Evolutionary conservation across 1,140 invertebrate species (phyloP).

Genomic region (Hylyphantes graminicola): DNA sequence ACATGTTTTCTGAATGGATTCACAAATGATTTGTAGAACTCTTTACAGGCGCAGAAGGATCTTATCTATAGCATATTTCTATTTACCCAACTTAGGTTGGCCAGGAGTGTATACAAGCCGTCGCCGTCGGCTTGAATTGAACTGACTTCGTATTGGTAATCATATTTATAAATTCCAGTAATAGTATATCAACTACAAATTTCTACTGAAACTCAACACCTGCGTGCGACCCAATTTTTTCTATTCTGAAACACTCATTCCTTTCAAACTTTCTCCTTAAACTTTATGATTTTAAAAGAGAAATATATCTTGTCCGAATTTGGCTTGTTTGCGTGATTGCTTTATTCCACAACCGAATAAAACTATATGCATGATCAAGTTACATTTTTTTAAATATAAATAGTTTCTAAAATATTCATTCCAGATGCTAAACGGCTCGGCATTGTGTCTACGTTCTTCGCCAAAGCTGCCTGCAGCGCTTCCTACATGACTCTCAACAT

Average conservation of each 20-base stretch:
- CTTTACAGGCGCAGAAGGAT: too few species aligned
- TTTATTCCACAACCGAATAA: background rate
- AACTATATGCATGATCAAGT: background rate
- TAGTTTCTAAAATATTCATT: background rate
- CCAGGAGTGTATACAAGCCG: too few species aligned
- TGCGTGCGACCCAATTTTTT: background rate
- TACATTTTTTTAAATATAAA: background rate
- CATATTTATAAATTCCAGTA: too few species aligned
- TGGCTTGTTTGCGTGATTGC: background rate
- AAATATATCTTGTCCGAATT: background rate
- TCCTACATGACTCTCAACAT: slow-evolving; percentile 1
- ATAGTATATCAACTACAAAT: too few species aligned
- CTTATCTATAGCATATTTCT: too few species aligned
- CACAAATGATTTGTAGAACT: too few species aligned
- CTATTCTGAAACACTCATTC: background rate
- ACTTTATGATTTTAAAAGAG: background rate
- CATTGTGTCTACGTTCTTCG: background rate
- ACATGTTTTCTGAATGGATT: too few species aligned
- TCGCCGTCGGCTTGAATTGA: too few species aligned
- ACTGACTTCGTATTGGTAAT: too few species aligned
- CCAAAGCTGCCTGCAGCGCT: background rate
- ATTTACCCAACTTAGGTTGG: too few species aligned
- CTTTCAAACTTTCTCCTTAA: background rate
- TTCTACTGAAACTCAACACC: too few species aligned
- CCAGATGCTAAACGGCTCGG: background rate